phyloP scores from a whole-genome alignment of 2,888 invertebrate genomes.

The Lissonota sp. region DNA sequence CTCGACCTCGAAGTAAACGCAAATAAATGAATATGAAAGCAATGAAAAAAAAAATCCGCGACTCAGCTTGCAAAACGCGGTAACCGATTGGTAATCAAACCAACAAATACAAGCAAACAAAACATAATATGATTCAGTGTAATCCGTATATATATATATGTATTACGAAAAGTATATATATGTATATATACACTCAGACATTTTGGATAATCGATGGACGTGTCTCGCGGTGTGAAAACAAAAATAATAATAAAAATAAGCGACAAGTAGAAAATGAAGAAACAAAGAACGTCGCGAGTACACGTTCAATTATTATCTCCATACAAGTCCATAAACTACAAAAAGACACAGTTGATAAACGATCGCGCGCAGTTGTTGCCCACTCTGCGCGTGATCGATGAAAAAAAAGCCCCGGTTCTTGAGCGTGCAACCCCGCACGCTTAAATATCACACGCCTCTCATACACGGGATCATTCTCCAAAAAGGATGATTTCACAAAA shows the following conservation, averaged over 20 bases:
- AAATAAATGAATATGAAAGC: slow-evolving; percentile 71
- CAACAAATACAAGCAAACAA: slow-evolving; percentile 66
- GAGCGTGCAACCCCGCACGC: slow-evolving; percentile 81
- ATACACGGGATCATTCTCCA: slow-evolving; percentile 71
- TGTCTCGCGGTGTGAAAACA: slow-evolving; percentile 50
- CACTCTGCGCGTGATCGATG: slow-evolving; percentile 64
- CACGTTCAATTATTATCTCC: slow-evolving; percentile 55
- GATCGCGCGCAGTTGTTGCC: slow-evolving; percentile 67
- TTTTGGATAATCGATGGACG: slow-evolving; percentile 57
- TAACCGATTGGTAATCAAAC: slow-evolving; percentile 78
- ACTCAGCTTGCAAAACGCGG: slow-evolving; percentile 73
- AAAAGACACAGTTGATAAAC: slow-evolving; percentile 68
- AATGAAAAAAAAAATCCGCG: slow-evolving; percentile 67
- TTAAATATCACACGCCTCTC: slow-evolving; percentile 73
- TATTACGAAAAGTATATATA: slow-evolving; percentile 45
- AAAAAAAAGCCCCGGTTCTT: slow-evolving; percentile 80
- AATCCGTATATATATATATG: slow-evolving; percentile 60
- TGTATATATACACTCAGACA: slow-evolving; percentile 62
- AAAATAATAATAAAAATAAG: slow-evolving; percentile 36
- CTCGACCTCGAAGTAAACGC: slow-evolving; percentile 82
- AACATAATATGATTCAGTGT: slow-evolving; percentile 63
- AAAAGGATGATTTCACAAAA: slow-evolving; percentile 69
- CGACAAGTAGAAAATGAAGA: slow-evolving; percentile 28
- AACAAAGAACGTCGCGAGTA: slow-evolving; percentile 46
- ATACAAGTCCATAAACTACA: slow-evolving; percentile 68